These are phyloP conservation scores for Anguilla rostrata DNA, from an alignment of 2,113 vertebrate genomes.

Conservation along the genomic window DNA sequence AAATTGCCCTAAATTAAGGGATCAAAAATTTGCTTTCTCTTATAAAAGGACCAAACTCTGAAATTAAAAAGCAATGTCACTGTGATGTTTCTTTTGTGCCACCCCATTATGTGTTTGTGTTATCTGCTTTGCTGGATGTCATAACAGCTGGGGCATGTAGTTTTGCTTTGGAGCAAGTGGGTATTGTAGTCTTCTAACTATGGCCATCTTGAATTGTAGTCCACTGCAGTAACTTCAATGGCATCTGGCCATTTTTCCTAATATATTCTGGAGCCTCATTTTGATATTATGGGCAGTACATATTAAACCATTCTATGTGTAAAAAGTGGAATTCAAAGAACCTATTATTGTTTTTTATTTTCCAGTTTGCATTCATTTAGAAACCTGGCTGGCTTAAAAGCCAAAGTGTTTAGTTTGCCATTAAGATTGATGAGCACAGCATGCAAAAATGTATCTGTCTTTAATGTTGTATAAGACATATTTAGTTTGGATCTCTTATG, in stretches of 20 bases:
- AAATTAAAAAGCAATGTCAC: neutral
- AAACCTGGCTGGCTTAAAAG: too few species aligned
- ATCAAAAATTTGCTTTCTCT: neutral
- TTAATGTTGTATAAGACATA: too few species aligned
- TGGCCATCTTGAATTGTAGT: neutral
- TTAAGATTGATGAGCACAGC: too few species aligned
- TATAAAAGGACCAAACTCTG: neutral
- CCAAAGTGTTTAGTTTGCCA: too few species aligned
- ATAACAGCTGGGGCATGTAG: neutral
- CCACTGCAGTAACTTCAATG: too few species aligned
- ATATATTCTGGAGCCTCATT: neutral
- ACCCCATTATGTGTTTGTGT: neutral
- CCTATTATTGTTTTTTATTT: too few species aligned
- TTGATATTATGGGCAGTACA: neutral
- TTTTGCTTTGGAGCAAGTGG: neutral
- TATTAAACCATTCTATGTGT: neutral
- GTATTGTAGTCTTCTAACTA: neutral
- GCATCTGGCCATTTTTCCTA: neutral
- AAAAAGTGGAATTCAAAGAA: too few species aligned
- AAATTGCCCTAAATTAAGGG: neutral
- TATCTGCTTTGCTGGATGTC: neutral
- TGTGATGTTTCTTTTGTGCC: neutral
- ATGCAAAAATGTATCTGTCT: too few species aligned
- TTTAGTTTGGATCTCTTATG: too few species aligned
- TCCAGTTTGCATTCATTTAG: too few species aligned